Conservation (phyloP, 2,888 invertebrate genomes). For the Dasysyrphus tricinctus region DNA sequence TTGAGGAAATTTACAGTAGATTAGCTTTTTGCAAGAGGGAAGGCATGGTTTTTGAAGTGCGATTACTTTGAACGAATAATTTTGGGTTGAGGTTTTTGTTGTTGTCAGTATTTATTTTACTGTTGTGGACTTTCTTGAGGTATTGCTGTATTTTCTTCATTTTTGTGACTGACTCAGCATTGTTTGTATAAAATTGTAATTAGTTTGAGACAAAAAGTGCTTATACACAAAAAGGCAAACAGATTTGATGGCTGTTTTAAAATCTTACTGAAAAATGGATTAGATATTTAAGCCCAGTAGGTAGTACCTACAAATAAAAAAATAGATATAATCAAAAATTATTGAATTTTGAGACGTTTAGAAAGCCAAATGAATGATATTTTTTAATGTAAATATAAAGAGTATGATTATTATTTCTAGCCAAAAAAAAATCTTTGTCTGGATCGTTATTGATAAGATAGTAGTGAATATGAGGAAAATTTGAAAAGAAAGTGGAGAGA, state of each 20-base stretch:
- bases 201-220: background rate
- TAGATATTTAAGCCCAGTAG: no score
- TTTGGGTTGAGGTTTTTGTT: background rate
- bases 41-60: conserved; percentile 4
- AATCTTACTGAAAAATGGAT: no score
- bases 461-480: no score
- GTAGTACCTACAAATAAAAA: no score
- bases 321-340: no score
- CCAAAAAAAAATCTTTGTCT: no score
- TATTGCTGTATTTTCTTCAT: background rate
- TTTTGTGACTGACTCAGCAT: background rate
- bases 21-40: conserved; percentile 7
- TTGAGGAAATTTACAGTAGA: conserved; percentile 38
- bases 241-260: background rate
- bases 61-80: background rate
- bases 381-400: no score
- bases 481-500: no score
- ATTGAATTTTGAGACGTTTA: no score
- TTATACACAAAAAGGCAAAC: background rate
- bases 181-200: background rate
- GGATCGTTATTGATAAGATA: no score
- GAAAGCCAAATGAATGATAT: no score
- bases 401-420: no score
- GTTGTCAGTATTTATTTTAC: background rate
- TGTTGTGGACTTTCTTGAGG: background rate